A percentile compares a stretch with the other conserved stretches of the same genome.
These are phyloP conservation scores for Upupa epops DNA, from an alignment of 2,113 vertebrate genomes.

Conservation along the genomic window DNA sequence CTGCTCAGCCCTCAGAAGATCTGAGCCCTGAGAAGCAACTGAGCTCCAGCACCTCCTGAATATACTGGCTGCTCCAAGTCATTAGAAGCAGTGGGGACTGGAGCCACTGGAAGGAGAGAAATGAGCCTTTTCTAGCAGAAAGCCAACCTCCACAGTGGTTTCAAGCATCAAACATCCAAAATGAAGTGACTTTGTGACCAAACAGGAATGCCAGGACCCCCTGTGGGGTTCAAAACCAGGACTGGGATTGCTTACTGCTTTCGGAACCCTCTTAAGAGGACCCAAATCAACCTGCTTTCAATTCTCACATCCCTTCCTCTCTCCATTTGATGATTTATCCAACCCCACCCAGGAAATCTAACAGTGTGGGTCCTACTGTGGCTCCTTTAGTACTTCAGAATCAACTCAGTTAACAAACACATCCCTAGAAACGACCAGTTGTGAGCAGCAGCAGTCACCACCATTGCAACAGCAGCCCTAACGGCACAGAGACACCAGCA, in stretches of 20 bases:
- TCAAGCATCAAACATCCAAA: neutral
- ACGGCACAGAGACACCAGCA: neutral
- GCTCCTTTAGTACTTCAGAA: neutral
- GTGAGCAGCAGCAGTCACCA: neutral
- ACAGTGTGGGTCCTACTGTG: neutral
- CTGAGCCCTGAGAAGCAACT: neutral
- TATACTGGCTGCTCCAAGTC: neutral
- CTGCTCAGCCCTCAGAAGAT: neutral
- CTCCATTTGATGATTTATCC: neutral
- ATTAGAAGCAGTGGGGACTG: neutral
- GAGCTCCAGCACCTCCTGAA: neutral
- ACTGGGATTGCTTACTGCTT: neutral
- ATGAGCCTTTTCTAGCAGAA: neutral
- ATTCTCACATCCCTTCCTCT: neutral
- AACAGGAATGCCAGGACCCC: no score
- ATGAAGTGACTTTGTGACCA: neutral
- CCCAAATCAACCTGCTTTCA: slow-evolving; percentile 12
- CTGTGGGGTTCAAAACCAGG: neutral
- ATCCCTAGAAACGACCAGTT: neutral
- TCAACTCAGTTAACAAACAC: neutral
- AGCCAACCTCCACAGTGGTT: neutral
- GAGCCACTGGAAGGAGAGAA: neutral
- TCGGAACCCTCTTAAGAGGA: neutral
- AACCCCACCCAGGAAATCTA: neutral
- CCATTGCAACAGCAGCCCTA: neutral